Conservation (phyloP, 2,797 vertebrate genomes). For the Schizothorax lantsangensis region DNA sequence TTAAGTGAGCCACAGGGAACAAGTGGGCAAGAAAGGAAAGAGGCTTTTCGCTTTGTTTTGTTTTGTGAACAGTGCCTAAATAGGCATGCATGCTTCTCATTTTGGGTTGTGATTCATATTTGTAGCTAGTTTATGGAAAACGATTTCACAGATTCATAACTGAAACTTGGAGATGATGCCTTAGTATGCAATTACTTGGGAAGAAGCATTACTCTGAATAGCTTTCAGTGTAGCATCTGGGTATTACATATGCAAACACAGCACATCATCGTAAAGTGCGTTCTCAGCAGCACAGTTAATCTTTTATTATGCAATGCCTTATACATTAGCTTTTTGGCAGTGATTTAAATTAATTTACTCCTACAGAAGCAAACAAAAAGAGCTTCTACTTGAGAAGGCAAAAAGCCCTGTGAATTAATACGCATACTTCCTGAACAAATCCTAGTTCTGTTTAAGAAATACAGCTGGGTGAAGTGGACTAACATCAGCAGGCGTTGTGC, state of each 20-base stretch:
- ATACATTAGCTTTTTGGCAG: constrained; percentile 36
- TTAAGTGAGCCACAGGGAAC: constrained; percentile 58
- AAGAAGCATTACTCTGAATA: constrained; percentile 12
- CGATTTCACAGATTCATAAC: constrained; percentile 1
- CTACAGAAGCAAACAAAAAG: constrained; percentile 5
- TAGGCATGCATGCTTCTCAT: constrained; percentile 8
- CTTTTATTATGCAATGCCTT: constrained; percentile 37
- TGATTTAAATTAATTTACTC: constrained; percentile 36
- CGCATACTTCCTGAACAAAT: constrained; percentile 1
- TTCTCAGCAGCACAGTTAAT: constrained; percentile 40
- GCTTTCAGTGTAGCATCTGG: constrained; percentile 15
- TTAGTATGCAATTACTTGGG: not conserved
- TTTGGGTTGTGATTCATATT: constrained; percentile 16
- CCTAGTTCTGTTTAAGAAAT: not conserved
- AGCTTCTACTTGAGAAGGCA: constrained; percentile 4
- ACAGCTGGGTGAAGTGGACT: constrained; percentile 3
- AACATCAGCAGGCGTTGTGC: not conserved
- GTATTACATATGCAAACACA: constrained; percentile 38
- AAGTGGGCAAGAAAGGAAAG: constrained; percentile 57
- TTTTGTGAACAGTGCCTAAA: constrained; percentile 18
- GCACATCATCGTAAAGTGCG: constrained; percentile 29
- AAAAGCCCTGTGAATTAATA: constrained; percentile 5
- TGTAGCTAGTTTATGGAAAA: not conserved
- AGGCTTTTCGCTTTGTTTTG: constrained; percentile 12
- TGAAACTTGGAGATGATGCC: constrained; percentile 15